Evolutionary conservation across 2,113 vertebrate species (phyloP).

Genomic region (Plestiodon gilberti): DNA sequence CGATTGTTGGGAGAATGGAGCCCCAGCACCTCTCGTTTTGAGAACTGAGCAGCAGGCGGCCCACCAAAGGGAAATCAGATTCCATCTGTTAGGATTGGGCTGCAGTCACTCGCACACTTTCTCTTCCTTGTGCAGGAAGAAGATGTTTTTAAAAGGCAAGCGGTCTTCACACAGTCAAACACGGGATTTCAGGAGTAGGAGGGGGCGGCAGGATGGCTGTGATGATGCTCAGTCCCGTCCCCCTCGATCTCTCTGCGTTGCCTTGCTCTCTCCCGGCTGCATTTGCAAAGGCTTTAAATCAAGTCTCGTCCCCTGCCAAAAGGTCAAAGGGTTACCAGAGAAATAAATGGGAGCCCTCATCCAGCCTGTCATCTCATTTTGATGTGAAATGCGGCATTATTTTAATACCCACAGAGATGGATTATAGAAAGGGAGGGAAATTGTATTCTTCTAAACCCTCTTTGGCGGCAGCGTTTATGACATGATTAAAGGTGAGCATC

Average conservation of each 20-base stretch:
- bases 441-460: conserved; percentile 59
- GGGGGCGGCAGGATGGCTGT: not conserved
- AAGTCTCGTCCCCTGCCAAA: conserved; percentile 36
- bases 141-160: not conserved
- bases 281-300: not conserved
- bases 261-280: not conserved
- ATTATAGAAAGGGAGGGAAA: conserved; percentile 65
- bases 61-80: not conserved
- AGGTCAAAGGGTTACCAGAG: not conserved
- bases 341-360: conserved; percentile 52
- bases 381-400: conserved; percentile 56
- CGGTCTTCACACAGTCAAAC: not conserved
- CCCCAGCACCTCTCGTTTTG: not conserved
- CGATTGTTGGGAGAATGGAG: not conserved
- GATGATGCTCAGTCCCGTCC: not conserved
- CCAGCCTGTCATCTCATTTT: conserved; percentile 64
- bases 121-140: rapidly evolving
- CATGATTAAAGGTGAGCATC: conserved; percentile 45
- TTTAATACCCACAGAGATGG: conserved; percentile 57
- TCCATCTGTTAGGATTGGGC: not conserved
- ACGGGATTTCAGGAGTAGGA: not conserved
- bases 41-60: not conserved
- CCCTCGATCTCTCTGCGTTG: rapidly evolving
- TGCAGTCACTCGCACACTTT: not conserved
- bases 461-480: conserved; percentile 60